Evolutionary conservation across 2,888 invertebrate species (phyloP), one percentile per base, ranked within the genome.

Genomic region (Frankliniella fusca): DNA sequence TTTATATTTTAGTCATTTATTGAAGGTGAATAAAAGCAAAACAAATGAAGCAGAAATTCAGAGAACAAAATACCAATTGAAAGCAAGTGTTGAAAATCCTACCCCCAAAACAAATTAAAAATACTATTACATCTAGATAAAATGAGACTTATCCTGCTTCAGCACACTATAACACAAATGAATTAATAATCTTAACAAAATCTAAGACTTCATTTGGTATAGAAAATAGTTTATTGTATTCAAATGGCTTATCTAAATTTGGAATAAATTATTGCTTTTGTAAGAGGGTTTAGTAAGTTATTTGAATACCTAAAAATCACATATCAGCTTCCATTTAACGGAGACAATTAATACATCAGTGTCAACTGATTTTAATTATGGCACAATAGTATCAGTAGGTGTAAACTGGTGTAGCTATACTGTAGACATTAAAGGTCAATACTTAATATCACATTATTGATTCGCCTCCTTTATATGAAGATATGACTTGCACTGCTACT

Each of bases 371-470:
- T 61, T n/a, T 61, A 5, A 54, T 54, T 76, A 76, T 76, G 70
- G 70, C 70, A 76, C 70, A 61, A 61, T 38, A 76, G 70, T 27
- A 76, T 76, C 27, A 61, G n/a, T 76, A 27, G 23, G 12, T 18
- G 27, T 76, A 76, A 12, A 23, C 12, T 76, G 70, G 27, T 76
- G 70, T 27, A 76, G 70, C 23, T 27, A 23, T 27, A 27, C 70
- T 27, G 27, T 23, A 27, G 27, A 61, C 27, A 76, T 23, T 76
- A 76, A 76, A 76, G 27, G 70, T 23, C 23, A 23, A 76, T 76
- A 27, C 70, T 76, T 76, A 76, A 76, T 76, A 76, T 76, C 70
- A 76, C 70, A 76, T 76, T 61, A 20, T 27, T 61, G 27, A 76
- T 76, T 27, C 27, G 12, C 70, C 12, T 23, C 70, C 70, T 76